Evolutionary conservation across 2,888 invertebrate species (phyloP).

Genomic region (Drosophila tripunctata): DNA sequence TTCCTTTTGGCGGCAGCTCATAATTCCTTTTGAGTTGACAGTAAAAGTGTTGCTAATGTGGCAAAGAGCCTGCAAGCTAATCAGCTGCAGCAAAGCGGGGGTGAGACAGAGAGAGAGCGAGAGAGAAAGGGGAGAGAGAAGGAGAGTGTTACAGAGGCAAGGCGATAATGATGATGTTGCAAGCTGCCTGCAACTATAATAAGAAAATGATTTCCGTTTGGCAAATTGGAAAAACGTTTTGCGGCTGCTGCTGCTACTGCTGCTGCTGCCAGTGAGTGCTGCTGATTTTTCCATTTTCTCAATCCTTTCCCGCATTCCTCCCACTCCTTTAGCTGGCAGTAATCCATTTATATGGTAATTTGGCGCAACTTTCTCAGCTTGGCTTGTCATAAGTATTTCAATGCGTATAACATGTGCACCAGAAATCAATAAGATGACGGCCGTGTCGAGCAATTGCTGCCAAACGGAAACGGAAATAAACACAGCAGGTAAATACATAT

Average conservation of each 20-base stretch:
- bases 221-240: slow-evolving; percentile 81
- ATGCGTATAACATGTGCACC: slow-evolving; percentile 66
- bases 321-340: slow-evolving; percentile 28
- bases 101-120: background rate
- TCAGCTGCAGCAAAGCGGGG: slow-evolving; percentile 43
- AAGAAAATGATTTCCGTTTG: slow-evolving; percentile 82
- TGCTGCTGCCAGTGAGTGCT: background rate
- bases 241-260: slow-evolving; percentile 40
- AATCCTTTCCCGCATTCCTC: slow-evolving; percentile 23
- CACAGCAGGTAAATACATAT: slow-evolving; percentile 57
- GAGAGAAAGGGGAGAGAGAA: background rate
- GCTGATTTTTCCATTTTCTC: slow-evolving; percentile 46
- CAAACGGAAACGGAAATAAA: slow-evolving; percentile 62
- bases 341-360: slow-evolving; percentile 79
- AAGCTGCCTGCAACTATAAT: slow-evolving; percentile 75
- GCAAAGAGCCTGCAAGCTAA: slow-evolving; percentile 62
- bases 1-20: slow-evolving; percentile 47
- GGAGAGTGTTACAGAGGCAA: too few relatives aligned
- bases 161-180: slow-evolving; percentile 39
- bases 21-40: slow-evolving; percentile 69
- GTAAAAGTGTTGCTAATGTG: slow-evolving; percentile 72
- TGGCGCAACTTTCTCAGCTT: slow-evolving; percentile 27
- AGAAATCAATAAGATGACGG: slow-evolving; percentile 52
- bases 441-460: background rate
- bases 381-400: slow-evolving; percentile 70